A percentile compares a stretch with the other conserved stretches of the same genome.
Conservation (phyloP, 2,888 invertebrate genomes). For the Sarcophaga subvicina region DNA sequence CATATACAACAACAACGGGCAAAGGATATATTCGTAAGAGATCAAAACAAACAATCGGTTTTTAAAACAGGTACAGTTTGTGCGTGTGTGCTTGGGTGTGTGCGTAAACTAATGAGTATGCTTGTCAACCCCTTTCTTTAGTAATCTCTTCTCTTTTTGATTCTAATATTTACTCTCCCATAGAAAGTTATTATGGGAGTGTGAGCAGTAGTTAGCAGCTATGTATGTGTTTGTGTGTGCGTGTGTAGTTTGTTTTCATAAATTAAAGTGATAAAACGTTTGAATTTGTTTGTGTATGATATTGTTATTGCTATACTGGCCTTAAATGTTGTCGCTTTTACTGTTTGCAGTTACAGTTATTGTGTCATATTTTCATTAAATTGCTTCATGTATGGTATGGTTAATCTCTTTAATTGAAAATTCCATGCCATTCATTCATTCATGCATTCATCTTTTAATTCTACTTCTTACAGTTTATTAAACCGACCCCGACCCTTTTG, state of each 20-base stretch:
- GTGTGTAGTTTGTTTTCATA: not conserved
- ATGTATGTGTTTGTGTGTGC: not conserved
- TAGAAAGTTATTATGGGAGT: constrained; percentile 10
- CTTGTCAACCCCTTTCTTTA: not conserved
- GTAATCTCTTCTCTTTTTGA: not conserved
- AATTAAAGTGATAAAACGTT: constrained; percentile 56
- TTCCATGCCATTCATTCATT: constrained; percentile 40
- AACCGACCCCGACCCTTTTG: constrained; percentile 27
- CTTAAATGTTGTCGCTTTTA: too few relatives aligned
- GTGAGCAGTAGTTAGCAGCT: constrained; percentile 1
- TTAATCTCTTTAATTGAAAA: constrained; percentile 69
- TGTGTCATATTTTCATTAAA: too few relatives aligned
- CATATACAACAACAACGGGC: not conserved
- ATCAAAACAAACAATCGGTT: not conserved
- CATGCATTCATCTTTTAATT: not conserved
- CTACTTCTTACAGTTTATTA: constrained; percentile 33
- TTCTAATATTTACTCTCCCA: constrained; percentile 1
- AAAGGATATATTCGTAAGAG: not conserved
- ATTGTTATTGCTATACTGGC: not conserved
- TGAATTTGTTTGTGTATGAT: constrained; percentile 34
- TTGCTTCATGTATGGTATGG: not conserved
- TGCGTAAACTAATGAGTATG: not conserved
- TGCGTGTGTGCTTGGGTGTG: not conserved
- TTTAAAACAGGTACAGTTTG: not conserved
- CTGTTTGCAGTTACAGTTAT: too few relatives aligned